Evolutionary conservation across 2,797 vertebrate genomes (phyloP), one percentile per base, ranked within the genome.

Genomic region (Danio choprae): DNA sequence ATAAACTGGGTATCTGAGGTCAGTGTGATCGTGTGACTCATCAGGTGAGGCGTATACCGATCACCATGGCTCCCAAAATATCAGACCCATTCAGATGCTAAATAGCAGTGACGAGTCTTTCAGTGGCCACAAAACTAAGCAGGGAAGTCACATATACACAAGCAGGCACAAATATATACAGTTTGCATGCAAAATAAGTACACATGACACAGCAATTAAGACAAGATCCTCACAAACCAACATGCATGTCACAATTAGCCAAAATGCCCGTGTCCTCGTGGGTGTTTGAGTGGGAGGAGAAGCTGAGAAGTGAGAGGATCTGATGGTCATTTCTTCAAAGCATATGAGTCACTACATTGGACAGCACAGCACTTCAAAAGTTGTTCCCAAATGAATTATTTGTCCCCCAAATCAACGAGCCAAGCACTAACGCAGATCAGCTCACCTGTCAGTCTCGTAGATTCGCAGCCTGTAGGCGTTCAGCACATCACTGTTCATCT

Each of bases 401-500:
- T 60, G 46, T 69, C 51, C 64, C 69, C 41, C 22, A 79, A 76
- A 78, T 75, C 80, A 87, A 40, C 82, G 82, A 85, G 77, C 76
- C 77, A 36, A 82, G 59, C 70, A 75, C 71, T 80, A 78, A 84
- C 79, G n/a, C 73, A 82, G 80, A 85, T 87, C 68, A 85, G 48
- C 74, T 82, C 69, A 84, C 62, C 80, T 82, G 77, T 69, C 86
- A 87, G 43, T 87, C 84, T 82, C 41, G 55, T 18, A 10, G 46
- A 75, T 75, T 59, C 77, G 74, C 70, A 79, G 58, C 80, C 74
- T 80, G 65, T 5, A 84, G 80, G n/a, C n/a, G 16, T 75, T 44
- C 74, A 70, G 46, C 79, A 70, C 65, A 67, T 82, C 80, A 65
- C 60, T 74, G 69, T 55, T 71, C 58, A 79, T 79, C 55, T 62